A percentile compares a stretch with the other conserved stretches of the same genome.
These are phyloP conservation scores for Cylindroiulus punctatus DNA, from an alignment of 2,888 invertebrate genomes.

Conservation along the genomic window DNA sequence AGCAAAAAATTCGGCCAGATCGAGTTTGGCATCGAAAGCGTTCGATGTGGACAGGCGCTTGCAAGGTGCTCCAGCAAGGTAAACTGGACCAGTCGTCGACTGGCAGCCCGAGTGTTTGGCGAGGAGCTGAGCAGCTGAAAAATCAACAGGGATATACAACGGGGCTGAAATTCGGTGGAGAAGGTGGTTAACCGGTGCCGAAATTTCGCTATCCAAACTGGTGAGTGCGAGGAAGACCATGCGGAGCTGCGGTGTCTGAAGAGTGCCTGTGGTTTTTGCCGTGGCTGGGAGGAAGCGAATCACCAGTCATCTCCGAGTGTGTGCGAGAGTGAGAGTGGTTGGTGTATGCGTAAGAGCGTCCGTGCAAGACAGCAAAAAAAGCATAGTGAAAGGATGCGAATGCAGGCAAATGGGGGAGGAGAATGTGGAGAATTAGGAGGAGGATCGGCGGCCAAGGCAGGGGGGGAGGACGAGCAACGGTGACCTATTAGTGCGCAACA, in stretches of 20 bases:
- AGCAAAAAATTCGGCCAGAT: neutral
- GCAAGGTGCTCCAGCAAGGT: neutral
- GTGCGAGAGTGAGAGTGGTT: constrained; percentile 38
- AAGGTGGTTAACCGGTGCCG: neutral
- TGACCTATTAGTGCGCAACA: constrained; percentile 53
- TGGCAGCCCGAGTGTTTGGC: neutral
- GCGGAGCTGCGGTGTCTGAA: neutral
- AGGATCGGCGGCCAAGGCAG: neutral
- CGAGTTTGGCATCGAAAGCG: constrained; percentile 2
- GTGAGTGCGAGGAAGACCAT: neutral
- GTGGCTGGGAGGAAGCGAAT: neutral
- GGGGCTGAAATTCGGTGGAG: neutral
- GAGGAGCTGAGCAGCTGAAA: neutral
- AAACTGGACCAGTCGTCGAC: neutral
- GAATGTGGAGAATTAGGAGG: constrained; percentile 50
- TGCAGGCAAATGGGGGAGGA: constrained; percentile 38
- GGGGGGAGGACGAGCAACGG: constrained; percentile 53
- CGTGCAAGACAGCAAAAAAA: no score
- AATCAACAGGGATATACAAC: neutral
- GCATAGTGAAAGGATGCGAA: constrained; percentile 43
- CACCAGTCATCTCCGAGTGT: neutral
- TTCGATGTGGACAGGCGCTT: neutral
- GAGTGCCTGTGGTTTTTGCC: neutral
- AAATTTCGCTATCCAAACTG: neutral
- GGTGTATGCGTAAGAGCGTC: neutral